Percentiles rank a stretch among this genome's conserved stretches.
Evolutionary conservation across 1,140 invertebrate genomes (phyloP).

Genomic region (Drosophila kanapiae): DNA sequence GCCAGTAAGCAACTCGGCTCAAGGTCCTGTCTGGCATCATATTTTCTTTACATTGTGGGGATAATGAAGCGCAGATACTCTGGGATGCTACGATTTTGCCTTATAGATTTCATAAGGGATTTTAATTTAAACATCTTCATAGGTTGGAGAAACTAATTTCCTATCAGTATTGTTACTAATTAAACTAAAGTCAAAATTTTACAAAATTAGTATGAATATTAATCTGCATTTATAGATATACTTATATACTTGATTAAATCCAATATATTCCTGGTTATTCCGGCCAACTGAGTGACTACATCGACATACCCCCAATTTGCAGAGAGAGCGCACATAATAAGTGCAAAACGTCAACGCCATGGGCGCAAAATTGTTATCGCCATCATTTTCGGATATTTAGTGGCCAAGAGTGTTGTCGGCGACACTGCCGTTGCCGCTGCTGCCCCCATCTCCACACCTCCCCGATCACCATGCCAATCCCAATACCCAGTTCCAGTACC

Average conservation of each 20-base stretch:
- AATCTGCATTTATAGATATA: background rate
- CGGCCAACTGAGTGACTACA: background rate
- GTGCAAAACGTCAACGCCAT: slow-evolving; percentile 80
- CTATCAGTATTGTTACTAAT: no score
- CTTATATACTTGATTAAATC: background rate
- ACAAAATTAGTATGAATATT: background rate
- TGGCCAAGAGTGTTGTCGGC: slow-evolving; percentile 52
- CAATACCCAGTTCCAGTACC: slow-evolving; percentile 11
- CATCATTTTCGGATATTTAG: slow-evolving; percentile 71
- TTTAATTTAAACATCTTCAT: no score
- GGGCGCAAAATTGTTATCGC: slow-evolving; percentile 80
- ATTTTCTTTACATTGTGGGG: background rate
- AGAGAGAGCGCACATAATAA: slow-evolving; percentile 57
- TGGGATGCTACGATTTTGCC: no score
- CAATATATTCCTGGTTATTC: no score
- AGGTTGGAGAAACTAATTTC: no score
- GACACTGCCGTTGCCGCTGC: slow-evolving; percentile 29
- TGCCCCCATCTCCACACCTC: background rate
- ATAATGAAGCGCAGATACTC: slow-evolving; percentile 5
- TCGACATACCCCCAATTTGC: slow-evolving; percentile 3
- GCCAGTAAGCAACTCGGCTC: slow-evolving; percentile 33
- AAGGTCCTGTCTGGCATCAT: slow-evolving; percentile 44
- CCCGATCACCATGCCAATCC: background rate
- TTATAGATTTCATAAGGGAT: background rate
- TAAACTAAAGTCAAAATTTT: background rate